Base-by-base conservation (phyloP, 2,797 vertebrate genomes). In the Cyclopterus lumpus region DNA sequence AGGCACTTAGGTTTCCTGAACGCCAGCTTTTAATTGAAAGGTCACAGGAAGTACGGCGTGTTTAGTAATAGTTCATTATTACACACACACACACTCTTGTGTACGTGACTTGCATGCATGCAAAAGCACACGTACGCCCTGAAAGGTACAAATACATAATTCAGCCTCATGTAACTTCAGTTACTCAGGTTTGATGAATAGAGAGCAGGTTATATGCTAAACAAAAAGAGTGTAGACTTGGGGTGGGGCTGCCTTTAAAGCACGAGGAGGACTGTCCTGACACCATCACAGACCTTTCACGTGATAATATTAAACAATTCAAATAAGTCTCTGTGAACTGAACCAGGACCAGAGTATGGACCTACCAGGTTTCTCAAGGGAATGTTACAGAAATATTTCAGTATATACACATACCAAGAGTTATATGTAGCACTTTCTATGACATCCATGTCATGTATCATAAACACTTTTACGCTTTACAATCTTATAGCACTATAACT, bases 21-120 rank as follows among this genome's bases (percentile, higher is more conserved):
- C 40, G 75, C 36, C 64, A 20, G 22, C 60, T 69, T 83, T 76
- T 75, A 74, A 79, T 34, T 65, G 70, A 77, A 62, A 80, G 76
- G 77, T 82, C 66, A 79, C 34, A 62, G 14, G 44, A 51, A 72
- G 53, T 71, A 57, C 3, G 5, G 1, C 1, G 28, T 49, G 24
- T 77, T 65, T 53, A 73, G 36, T 66, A 63, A 71, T 30, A 58
- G 67, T 51, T 68, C 38, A 75, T 76, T 74, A 75, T 36, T 63
- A 46, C 65, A 72, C 22, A 54, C 65, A 72, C 22, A 54, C 42
- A 36, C 55, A 40, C 24, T 61, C 64, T 55, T 8, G 11, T 55
- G 22, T 28, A 65, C 49, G 67, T 20, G 26, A 57, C 14, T 44
- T 38, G 48, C 58, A 24, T 36, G 20, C 9, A 61, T 42, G 54